Base-by-base conservation (phyloP, 2,888 invertebrate species). In the Rhyacophila evoluta region DNA sequence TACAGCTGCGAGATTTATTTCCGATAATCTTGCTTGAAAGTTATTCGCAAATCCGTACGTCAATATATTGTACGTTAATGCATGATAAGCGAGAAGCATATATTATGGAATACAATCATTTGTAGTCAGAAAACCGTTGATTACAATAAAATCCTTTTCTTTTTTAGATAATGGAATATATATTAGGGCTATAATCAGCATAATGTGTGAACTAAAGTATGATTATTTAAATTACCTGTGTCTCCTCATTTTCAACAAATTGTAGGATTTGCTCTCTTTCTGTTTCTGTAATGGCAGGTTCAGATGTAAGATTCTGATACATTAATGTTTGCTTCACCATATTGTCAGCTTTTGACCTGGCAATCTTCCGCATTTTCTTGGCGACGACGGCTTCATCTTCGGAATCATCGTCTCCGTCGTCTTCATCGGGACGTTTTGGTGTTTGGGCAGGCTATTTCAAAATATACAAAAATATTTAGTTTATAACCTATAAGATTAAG, bases 241-340 rank as follows among this genome's bases (percentile, higher is more conserved):
- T 92, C 41, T 93, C 94, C 88, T 95, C 95, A 74, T 92, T 94
- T 86, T 96, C 96, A 2, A 96, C 96, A 88, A 94, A 94, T 88
- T 93, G 93, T 2, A 95, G 87, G 83, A 96, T 96, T 84, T 95
- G 94, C 83, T 94, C 92, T 83, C 94, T 92, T 86, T 95, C 95
- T 84, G 94, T 94, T 78, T 93, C 93, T 0, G 93, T 91, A 28
- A 94, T 88, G 75, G 90, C 86, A 2, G 92, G 91, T 84, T 94
- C 93, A 11, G 72, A 36, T 82, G 91, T 91, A 0, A 83, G 39
- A 87, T 89, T 84, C 28, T 71, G 33, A 12, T 38, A 28, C 5
- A 39, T 41, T 1, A 29, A 33, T 2, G 19, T 74, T 36, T 72
- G 68, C 36, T 72, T 67, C 83, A 85, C 85, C 88, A 86, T 88